Evolutionary conservation across 2,797 vertebrate species (phyloP).

Genomic region (Bovichtus variegatus): DNA sequence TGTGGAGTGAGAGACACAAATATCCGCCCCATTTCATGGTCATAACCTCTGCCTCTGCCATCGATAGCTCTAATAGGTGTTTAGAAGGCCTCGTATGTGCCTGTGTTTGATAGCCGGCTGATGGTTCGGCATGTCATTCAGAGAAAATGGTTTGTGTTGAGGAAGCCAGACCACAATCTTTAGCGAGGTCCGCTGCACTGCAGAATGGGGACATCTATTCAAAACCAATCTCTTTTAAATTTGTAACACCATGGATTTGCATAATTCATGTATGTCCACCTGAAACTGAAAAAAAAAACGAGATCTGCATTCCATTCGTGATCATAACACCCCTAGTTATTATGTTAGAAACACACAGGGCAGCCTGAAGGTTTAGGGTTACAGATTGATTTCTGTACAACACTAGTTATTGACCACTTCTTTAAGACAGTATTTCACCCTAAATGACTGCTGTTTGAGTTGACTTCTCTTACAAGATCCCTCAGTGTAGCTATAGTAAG

Average conservation of each 20-base stretch:
- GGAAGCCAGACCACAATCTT: conserved; percentile 12
- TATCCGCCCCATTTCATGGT: conserved; percentile 64
- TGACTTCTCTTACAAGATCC: background rate
- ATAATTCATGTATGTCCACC: conserved; percentile 50
- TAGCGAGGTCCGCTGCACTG: background rate
- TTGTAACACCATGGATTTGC: conserved; percentile 22
- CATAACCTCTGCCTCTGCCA: conserved; percentile 67
- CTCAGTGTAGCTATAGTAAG: background rate
- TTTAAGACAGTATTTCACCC: conserved; percentile 9
- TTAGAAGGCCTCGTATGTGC: conserved; percentile 58
- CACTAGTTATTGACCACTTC: conserved; percentile 34
- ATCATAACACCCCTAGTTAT: conserved; percentile 21
- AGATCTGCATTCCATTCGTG: conserved; percentile 29
- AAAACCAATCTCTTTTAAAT: conserved; percentile 38
- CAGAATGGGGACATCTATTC: conserved; percentile 14
- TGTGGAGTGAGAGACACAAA: conserved; percentile 73
- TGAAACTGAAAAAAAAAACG: conserved; percentile 24
- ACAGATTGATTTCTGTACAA: conserved; percentile 37
- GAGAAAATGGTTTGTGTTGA: conserved; percentile 37
- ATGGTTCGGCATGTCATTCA: conserved; percentile 45
- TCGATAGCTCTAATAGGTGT: conserved; percentile 70
- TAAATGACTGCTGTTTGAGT: background rate
- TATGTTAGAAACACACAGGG: conserved; percentile 26
- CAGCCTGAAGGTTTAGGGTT: conserved; percentile 13
- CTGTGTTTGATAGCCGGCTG: conserved; percentile 55